Evolutionary conservation across 2,113 vertebrate genomes (phyloP).

Genomic region (Psilopogon haemacephalus): DNA sequence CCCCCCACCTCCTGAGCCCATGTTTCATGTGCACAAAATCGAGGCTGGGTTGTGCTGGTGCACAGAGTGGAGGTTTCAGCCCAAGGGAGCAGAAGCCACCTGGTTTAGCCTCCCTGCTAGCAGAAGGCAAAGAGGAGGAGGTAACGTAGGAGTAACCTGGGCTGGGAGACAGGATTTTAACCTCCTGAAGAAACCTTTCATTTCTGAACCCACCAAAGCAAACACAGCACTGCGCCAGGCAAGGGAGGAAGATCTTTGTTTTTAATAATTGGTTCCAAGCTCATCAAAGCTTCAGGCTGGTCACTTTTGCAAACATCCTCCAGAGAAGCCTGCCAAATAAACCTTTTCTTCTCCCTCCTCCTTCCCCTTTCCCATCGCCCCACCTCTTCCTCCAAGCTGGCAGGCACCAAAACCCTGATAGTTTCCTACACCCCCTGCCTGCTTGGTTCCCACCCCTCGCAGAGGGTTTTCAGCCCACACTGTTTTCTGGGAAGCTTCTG

Average conservation of each 20-base stretch:
- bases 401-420: neutral
- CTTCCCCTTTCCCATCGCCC: neutral
- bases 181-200: neutral
- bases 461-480: neutral
- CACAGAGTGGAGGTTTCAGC: accelerated
- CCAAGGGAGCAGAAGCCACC: neutral
- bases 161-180: neutral
- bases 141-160: accelerated
- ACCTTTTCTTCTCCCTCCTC: neutral
- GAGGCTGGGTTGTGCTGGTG: accelerated
- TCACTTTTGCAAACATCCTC: conserved; percentile 5
- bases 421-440: accelerated
- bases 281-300: neutral
- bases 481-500: neutral
- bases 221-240: neutral
- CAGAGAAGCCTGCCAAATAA: neutral
- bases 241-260: neutral
- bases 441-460: neutral
- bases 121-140: neutral
- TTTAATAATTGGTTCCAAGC: neutral
- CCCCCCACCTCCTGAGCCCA: accelerated
- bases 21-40: accelerated
- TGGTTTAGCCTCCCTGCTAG: neutral
- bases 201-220: neutral
- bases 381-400: neutral